A percentile compares a stretch with the other conserved stretches of the same genome.
Evolutionary conservation across 2,113 vertebrate species (phyloP).

Genomic region (Gasterosteus nipponicus): DNA sequence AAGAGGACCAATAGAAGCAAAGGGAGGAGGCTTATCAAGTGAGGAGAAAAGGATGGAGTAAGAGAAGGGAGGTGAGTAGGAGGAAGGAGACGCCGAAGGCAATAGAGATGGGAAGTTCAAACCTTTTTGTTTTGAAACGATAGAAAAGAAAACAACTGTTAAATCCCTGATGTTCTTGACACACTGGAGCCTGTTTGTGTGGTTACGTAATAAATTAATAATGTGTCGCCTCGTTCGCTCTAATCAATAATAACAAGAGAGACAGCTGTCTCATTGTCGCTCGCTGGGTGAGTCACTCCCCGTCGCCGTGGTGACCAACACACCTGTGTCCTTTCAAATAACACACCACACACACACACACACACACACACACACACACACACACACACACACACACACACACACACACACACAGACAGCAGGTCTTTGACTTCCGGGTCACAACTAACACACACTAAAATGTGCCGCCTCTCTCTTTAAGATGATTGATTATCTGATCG

Average conservation of each 20-base stretch:
- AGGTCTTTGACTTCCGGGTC: too few relatives aligned
- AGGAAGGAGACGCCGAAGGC: not conserved
- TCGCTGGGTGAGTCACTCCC: constrained; percentile 41
- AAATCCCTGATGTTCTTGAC: not conserved
- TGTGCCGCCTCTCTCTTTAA: not conserved
- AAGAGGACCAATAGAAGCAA: too few relatives aligned
- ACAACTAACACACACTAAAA: too few relatives aligned
- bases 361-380: not conserved
- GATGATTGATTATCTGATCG: not conserved
- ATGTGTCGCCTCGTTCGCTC: not conserved
- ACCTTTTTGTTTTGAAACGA: not conserved
- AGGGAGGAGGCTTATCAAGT: too few relatives aligned
- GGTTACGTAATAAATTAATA: not conserved
- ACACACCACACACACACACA: constrained; percentile 10
- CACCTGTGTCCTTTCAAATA: constrained; percentile 65
- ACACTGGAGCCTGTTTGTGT: not conserved
- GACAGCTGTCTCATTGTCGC: constrained; percentile 3
- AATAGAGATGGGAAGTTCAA: not conserved
- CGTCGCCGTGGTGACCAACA: constrained; percentile 49
- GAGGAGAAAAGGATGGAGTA: not conserved
- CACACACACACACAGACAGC: not conserved
- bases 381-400: constrained; percentile 3
- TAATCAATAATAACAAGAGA: not conserved
- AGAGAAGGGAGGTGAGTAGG: not conserved
- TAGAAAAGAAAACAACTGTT: not conserved